Base-by-base conservation (phyloP, 2,113 vertebrate species). In the Mobula birostris region DNA sequence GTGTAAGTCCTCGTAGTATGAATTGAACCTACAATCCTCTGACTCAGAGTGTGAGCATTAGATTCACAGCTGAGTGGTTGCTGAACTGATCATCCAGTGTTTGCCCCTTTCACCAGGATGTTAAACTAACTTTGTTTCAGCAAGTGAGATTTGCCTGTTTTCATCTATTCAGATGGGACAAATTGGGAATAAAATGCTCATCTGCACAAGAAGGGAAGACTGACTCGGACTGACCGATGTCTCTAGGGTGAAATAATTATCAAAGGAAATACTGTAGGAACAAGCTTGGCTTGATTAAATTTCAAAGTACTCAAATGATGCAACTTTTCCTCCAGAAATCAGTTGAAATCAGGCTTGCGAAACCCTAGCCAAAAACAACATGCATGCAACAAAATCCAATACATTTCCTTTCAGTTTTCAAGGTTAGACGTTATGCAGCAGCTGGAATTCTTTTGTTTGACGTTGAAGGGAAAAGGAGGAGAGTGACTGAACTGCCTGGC, bases 401-500 rank as follows among this genome's bases (percentile, higher is more conserved):
- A 66, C 63, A 66, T 68, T 90, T 90, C 61, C 85, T 66, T 90
- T 15, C 32, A 27, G 40, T 74, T 56, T 40, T 93, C 91, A 93
- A 93, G 91, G 68, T 56, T 76, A 93, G 91, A 48, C 40, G 32
- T 70, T 40, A 6, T 15, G 70, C 70, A 93, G 91, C 91, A 72
- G 63, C 21, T 93, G 87, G 68, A 93, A 93, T 74, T 93, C 90
- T 74, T 93, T 93, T 93, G 91, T 76, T 56, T 93, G 12, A 74
- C 29, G 48, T 94, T 66, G 48, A 36, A 94, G n/a, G 32, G 58
- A 32, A 61, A 66, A 61, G 93, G 36, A 74, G 40, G 21, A 27
- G 29, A 74, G 74, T 27, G 36, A 21, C 90, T 27, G 40, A 40
- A 58, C 76, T 78, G 56, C 92, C 83, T 66, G 92, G 94, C 87